Conservation (phyloP, 2,113 vertebrate genomes). For the Myxocyprinus asiaticus region DNA sequence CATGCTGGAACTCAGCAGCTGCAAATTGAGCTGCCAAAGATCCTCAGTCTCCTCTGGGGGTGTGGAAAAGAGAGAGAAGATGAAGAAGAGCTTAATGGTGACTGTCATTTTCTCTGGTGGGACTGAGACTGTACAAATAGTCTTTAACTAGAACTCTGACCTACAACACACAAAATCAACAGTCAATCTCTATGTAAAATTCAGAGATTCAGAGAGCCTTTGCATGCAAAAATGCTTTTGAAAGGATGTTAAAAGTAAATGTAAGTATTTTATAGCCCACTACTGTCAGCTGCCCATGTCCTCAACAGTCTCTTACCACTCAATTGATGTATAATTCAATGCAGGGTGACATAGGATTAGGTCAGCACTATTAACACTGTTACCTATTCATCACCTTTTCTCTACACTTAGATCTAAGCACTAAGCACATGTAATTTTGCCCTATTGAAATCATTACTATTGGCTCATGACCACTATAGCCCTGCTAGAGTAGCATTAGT, state of each 20-base stretch:
- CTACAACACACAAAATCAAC: constrained; percentile 8
- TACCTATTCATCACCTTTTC: constrained; percentile 38
- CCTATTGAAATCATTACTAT: constrained; percentile 25
- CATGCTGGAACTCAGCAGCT: constrained; percentile 61
- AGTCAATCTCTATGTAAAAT: constrained; percentile 7
- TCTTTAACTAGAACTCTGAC: constrained; percentile 34
- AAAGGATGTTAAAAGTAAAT: not conserved
- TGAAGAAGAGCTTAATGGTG: constrained; percentile 42
- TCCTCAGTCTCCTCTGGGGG: constrained; percentile 57
- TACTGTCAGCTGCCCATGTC: not conserved
- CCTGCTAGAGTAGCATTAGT: not conserved
- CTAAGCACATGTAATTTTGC: constrained; percentile 11
- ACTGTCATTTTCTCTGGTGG: constrained; percentile 48
- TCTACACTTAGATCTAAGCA: not conserved
- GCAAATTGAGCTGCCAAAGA: constrained; percentile 71
- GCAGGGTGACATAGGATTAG: not conserved
- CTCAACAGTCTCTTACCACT: too few relatives aligned
- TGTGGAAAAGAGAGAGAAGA: constrained; percentile 43
- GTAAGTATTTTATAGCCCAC: not conserved
- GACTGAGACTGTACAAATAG: constrained; percentile 45
- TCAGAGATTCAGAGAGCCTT: not conserved
- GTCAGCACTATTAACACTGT: not conserved
- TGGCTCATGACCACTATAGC: constrained; percentile 12
- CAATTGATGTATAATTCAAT: not conserved
- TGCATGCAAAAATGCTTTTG: not conserved